These are phyloP conservation scores for Hippocampus guttulatus DNA, from an alignment of 2,113 vertebrate species.

Conservation along the genomic window DNA sequence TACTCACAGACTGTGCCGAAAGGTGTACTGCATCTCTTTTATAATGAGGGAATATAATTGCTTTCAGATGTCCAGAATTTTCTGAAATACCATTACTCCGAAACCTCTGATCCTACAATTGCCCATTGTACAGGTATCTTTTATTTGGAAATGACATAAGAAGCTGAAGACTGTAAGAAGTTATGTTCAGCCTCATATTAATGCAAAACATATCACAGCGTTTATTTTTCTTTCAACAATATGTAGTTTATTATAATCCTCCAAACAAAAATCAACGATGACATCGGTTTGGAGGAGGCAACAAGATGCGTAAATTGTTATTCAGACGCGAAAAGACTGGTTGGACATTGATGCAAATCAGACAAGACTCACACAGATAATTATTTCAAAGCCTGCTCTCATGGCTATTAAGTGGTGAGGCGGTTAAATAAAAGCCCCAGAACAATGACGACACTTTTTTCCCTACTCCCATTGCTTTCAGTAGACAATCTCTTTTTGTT, in stretches of 20 bases:
- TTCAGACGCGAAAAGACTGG: background rate
- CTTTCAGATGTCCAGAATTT: too few species aligned
- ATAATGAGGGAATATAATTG: too few species aligned
- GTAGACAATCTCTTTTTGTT: conserved; percentile 24
- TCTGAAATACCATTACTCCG: too few species aligned
- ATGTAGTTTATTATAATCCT: background rate
- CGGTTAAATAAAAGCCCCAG: conserved; percentile 31
- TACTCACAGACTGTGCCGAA: too few species aligned
- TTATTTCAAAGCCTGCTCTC: conserved; percentile 43
- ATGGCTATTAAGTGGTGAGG: conserved; percentile 26
- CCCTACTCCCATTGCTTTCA: conserved; percentile 14
- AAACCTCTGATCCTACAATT: too few species aligned
- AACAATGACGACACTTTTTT: conserved; percentile 29
- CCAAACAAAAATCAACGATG: background rate
- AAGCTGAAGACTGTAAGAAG: background rate
- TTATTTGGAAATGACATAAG: background rate
- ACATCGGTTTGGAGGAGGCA: background rate
- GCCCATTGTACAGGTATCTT: background rate
- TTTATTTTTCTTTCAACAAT: background rate
- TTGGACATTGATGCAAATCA: conserved; percentile 47
- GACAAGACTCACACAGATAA: conserved; percentile 27
- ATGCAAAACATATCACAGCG: background rate
- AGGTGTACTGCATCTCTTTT: too few species aligned
- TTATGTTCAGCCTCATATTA: background rate
- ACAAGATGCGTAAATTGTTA: background rate